phyloP scores from a whole-genome alignment of 2,888 invertebrate species.

The Zaprionus bogoriensis region DNA sequence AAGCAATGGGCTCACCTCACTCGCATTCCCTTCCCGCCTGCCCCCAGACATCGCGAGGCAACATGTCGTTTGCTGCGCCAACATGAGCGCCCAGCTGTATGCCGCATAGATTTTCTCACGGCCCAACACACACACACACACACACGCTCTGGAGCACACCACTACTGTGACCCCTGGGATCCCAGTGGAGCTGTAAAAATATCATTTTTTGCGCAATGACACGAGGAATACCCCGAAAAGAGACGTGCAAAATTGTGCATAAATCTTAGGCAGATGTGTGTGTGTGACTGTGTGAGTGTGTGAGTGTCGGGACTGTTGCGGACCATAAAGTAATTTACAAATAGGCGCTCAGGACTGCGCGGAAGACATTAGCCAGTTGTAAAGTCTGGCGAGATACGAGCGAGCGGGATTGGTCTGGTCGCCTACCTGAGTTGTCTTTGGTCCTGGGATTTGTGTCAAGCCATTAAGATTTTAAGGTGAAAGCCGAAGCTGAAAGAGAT shows the following conservation, averaged over 20 bases:
- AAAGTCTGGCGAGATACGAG: slow-evolving; percentile 1
- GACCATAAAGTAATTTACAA: slow-evolving; percentile 66
- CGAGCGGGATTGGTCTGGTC: background rate
- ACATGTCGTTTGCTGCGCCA: slow-evolving; percentile 47
- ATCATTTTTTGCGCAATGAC: background rate
- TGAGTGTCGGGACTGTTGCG: slow-evolving; percentile 6
- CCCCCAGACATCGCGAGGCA: slow-evolving; percentile 7
- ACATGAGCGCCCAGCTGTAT: slow-evolving; percentile 75
- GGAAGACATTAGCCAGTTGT: slow-evolving; percentile 16
- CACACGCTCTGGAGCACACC: background rate
- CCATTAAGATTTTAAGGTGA: slow-evolving; percentile 52
- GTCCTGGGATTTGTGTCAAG: slow-evolving; percentile 34
- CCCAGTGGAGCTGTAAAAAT: slow-evolving; percentile 2
- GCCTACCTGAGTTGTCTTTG: slow-evolving; percentile 43
- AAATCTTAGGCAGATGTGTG: slow-evolving; percentile 27
- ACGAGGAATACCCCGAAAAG: slow-evolving; percentile 15
- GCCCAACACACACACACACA: slow-evolving; percentile 31
- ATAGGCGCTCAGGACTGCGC: slow-evolving; percentile 56
- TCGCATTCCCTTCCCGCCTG: background rate
- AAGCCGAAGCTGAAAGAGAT: slow-evolving; percentile 27
- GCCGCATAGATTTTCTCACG: slow-evolving; percentile 76
- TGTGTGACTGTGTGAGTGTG: background rate
- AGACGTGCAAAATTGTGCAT: slow-evolving; percentile 15
- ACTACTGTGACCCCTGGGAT: background rate
- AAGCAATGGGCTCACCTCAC: too few species aligned